Percentiles rank a stretch among this genome's conserved stretches.
These are phyloP conservation scores for Pseudomyrmex pallidus DNA, from an alignment of 1,140 invertebrate species.

Conservation along the genomic window DNA sequence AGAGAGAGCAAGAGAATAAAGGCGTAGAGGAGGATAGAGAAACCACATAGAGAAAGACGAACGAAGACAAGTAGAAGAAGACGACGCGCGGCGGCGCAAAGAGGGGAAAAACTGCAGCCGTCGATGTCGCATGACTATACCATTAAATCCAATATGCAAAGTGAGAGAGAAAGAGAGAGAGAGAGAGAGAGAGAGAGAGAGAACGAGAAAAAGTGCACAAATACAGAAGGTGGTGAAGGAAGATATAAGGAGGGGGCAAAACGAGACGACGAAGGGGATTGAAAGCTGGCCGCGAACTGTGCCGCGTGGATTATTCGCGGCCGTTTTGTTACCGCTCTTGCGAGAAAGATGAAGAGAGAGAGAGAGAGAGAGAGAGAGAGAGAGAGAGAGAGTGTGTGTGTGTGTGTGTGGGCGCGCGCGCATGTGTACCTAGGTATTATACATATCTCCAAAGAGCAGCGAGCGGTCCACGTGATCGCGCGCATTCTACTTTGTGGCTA, in stretches of 20 bases:
- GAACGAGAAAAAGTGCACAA: slow-evolving; percentile 24
- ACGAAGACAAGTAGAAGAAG: slow-evolving; percentile 18
- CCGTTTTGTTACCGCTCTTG: neutral
- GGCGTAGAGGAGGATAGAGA: slow-evolving; percentile 23
- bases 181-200: neutral
- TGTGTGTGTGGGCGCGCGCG: too few species aligned
- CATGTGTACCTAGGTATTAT: too few species aligned
- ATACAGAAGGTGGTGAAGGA: neutral
- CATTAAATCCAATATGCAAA: slow-evolving; percentile 78
- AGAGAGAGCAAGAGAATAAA: slow-evolving; percentile 37
- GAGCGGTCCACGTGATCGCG: slow-evolving; percentile 37
- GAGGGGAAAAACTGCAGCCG: slow-evolving; percentile 57
- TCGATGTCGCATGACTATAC: slow-evolving; percentile 79
- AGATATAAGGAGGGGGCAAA: neutral
- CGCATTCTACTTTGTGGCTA: slow-evolving; percentile 51
- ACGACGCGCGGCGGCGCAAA: neutral
- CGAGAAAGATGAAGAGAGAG: slow-evolving; percentile 9
- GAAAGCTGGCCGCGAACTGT: slow-evolving; percentile 46
- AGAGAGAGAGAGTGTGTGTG: too few species aligned
- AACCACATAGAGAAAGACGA: slow-evolving; percentile 35
- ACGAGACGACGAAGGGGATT: neutral
- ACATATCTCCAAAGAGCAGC: slow-evolving; percentile 3
- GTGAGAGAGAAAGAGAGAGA: slow-evolving; percentile 24
- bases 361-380: neutral
- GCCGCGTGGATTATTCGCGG: slow-evolving; percentile 29